These are phyloP conservation scores for Meliscaeva auricollis DNA, from an alignment of 2,888 invertebrate species.

Conservation along the genomic window DNA sequence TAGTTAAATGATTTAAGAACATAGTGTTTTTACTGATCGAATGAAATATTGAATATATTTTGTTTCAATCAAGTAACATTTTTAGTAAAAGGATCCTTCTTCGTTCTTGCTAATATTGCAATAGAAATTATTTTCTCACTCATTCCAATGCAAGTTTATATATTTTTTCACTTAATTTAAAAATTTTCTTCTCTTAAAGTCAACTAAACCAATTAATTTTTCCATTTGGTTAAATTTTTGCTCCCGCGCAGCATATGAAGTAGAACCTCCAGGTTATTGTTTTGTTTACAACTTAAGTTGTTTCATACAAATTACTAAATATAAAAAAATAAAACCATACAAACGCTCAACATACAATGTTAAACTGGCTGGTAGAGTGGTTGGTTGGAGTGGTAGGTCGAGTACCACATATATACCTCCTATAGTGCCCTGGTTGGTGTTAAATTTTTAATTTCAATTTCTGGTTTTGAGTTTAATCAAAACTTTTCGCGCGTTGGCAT, in stretches of 20 bases:
- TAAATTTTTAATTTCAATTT: slow-evolving; percentile 71
- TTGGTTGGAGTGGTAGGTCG: background rate
- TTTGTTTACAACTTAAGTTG: slow-evolving; percentile 16
- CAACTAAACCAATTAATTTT: slow-evolving; percentile 43
- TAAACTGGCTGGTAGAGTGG: slow-evolving; percentile 9
- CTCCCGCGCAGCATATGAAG: background rate
- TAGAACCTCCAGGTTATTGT: slow-evolving; percentile 8
- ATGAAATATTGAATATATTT: too few relatives aligned
- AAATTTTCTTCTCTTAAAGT: too few relatives aligned
- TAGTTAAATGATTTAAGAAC: too few relatives aligned
- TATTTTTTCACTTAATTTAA: too few relatives aligned
- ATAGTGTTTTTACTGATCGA: too few relatives aligned
- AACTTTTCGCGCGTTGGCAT: slow-evolving; percentile 54
- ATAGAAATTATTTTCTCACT: too few relatives aligned
- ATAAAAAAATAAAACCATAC: background rate
- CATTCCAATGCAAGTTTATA: too few relatives aligned
- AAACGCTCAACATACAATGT: slow-evolving; percentile 1
- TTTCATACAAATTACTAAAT: slow-evolving; percentile 6
- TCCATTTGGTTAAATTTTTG: slow-evolving; percentile 32
- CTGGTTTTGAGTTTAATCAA: slow-evolving; percentile 67
- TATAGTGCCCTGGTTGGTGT: slow-evolving; percentile 48
- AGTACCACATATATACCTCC: background rate
- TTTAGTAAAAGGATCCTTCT: too few relatives aligned
- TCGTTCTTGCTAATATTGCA: too few relatives aligned
- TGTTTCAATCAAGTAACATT: too few relatives aligned